These are phyloP conservation scores for Chrysotoxum bicinctum DNA, from an alignment of 2,888 invertebrate species.

Conservation along the genomic window DNA sequence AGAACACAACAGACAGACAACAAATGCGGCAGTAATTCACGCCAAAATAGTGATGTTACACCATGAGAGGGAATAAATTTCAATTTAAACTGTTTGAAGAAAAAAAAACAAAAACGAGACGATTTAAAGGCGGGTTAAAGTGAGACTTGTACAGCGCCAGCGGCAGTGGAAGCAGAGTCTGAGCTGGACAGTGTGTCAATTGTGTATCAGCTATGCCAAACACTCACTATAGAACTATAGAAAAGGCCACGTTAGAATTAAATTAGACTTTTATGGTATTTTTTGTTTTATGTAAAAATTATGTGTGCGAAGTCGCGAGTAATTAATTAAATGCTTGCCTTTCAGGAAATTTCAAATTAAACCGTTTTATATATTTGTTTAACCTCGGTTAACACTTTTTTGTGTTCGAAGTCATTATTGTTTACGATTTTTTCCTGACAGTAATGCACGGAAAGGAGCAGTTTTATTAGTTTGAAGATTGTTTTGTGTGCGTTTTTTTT, in stretches of 20 bases:
- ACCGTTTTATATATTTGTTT: background rate
- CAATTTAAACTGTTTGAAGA: conserved; percentile 26
- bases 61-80: conserved; percentile 47
- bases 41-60: conserved; percentile 37
- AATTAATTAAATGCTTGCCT: conserved; percentile 18
- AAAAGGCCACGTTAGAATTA: conserved; percentile 44
- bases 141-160: background rate
- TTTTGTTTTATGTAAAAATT: conserved; percentile 20
- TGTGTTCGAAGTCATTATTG: background rate
- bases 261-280: conserved; percentile 29
- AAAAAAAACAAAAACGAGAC: background rate
- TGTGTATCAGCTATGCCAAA: conserved; percentile 40
- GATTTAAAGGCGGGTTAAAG: conserved; percentile 11
- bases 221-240: conserved; percentile 16
- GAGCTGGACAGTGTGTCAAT: conserved; percentile 51
- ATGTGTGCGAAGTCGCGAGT: background rate
- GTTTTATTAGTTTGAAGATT: background rate
- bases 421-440: background rate
- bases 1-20: background rate
- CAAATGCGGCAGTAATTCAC: conserved; percentile 57
- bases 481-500: background rate
- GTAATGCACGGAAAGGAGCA: conserved; percentile 13
- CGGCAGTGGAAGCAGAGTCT: too few species aligned
- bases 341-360: background rate
- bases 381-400: conserved; percentile 8